phyloP scores from a whole-genome alignment of 1,140 invertebrate genomes.

The Drosophila kanapiae region DNA sequence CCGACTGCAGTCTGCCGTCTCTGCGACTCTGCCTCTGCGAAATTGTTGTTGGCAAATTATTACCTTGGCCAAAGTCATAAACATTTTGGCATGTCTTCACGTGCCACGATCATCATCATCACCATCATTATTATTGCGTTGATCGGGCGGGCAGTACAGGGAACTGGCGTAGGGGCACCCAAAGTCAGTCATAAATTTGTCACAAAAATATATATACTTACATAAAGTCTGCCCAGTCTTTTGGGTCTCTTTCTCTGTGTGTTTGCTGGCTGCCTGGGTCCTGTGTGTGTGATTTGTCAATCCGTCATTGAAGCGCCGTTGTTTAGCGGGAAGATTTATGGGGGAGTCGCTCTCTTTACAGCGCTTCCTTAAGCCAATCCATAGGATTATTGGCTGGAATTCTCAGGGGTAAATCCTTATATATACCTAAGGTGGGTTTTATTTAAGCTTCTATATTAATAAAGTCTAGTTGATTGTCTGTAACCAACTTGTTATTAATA shows the following conservation, averaged over 20 bases:
- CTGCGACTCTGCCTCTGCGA: background rate
- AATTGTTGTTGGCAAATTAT: conserved; percentile 80
- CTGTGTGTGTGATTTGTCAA: conserved; percentile 69
- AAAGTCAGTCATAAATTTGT: conserved; percentile 81
- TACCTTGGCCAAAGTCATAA: conserved; percentile 77
- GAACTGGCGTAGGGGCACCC: conserved; percentile 16
- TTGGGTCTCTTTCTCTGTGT: background rate
- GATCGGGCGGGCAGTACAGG: conserved; percentile 6
- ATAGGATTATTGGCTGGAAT: background rate
- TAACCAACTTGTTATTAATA: background rate
- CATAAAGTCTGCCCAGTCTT: conserved; percentile 40
- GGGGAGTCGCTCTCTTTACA: conserved; percentile 22
- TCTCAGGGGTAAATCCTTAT: background rate
- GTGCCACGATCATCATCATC: conserved; percentile 64
- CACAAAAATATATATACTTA: conserved; percentile 65
- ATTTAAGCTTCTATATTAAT: background rate
- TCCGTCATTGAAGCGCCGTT: conserved; percentile 81
- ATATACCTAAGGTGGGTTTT: no score
- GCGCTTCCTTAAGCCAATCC: conserved; percentile 16
- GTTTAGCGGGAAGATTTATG: conserved; percentile 61
- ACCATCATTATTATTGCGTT: conserved; percentile 31
- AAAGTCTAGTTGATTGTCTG: background rate
- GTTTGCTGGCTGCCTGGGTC: conserved; percentile 7
- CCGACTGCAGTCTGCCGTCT: background rate
- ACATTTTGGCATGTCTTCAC: conserved; percentile 80